These are phyloP conservation scores for Mormoops blainvillei DNA, from an alignment of 2,113 vertebrate genomes.

Conservation along the genomic window DNA sequence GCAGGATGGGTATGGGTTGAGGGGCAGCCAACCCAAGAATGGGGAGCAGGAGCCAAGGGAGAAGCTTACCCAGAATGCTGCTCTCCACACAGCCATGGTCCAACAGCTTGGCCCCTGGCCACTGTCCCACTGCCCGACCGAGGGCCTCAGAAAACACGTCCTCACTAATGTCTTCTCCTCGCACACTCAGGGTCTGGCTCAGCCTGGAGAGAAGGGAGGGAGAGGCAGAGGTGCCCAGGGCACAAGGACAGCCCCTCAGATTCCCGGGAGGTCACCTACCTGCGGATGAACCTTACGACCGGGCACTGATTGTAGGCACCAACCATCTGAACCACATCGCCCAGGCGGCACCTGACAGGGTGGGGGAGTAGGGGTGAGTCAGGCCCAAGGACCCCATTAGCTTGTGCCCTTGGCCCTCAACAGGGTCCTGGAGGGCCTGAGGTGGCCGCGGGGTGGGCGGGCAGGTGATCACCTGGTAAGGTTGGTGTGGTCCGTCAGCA, in stretches of 20 bases:
- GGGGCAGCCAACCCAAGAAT: neutral
- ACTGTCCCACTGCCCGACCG: constrained; percentile 79
- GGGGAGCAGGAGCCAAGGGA: neutral
- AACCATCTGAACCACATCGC: constrained; percentile 88
- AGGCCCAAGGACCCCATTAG: neutral
- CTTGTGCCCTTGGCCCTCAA: neutral
- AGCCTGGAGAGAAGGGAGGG: constrained; percentile 66
- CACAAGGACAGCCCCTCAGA: neutral
- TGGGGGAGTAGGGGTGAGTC: neutral
- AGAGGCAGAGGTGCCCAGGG: neutral
- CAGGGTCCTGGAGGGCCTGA: neutral
- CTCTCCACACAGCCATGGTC: constrained; percentile 92
- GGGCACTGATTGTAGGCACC: constrained; percentile 90
- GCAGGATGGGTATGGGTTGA: neutral
- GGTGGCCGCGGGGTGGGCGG: neutral
- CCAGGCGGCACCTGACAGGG: constrained; percentile 82
- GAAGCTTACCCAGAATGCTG: constrained; percentile 86
- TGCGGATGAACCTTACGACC: constrained; percentile 85
- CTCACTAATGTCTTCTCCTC: constrained; percentile 89
- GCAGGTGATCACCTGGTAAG: constrained; percentile 84
- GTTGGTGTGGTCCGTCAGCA: constrained; percentile 83
- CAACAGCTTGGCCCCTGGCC: constrained; percentile 87
- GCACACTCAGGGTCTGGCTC: constrained; percentile 86
- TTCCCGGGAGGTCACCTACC: constrained; percentile 75
- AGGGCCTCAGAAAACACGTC: constrained; percentile 83